Conservation (phyloP, 2,888 invertebrate genomes). For the Oxycera nigricornis region DNA sequence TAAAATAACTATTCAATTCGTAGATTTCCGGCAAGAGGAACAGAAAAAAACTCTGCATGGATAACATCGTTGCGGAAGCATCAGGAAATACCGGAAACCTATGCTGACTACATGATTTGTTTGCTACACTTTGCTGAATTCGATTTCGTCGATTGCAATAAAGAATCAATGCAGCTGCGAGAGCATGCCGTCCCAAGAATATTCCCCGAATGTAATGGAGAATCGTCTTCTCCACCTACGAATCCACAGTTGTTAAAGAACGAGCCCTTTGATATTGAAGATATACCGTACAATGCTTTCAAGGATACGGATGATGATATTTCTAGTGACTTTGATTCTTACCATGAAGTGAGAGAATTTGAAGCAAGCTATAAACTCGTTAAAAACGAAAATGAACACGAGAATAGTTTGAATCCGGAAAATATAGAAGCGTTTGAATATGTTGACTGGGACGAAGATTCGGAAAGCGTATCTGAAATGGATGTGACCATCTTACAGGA, state of each 20-base stretch:
- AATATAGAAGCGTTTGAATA: neutral
- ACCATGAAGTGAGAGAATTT: too few relatives aligned
- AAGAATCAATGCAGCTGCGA: neutral
- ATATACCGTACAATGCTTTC: neutral
- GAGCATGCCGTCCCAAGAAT: neutral
- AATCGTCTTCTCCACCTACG: neutral
- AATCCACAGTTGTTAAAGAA: neutral
- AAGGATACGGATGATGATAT: neutral
- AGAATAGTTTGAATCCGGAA: neutral
- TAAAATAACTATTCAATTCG: neutral
- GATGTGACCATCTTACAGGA: neutral
- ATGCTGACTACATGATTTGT: neutral
- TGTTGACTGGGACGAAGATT: neutral
- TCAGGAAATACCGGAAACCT: neutral
- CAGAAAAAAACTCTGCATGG: neutral
- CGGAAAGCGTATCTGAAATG: constrained; percentile 14
- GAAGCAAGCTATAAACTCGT: neutral
- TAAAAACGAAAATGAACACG: neutral
- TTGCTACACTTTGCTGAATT: neutral
- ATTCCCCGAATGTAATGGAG: neutral
- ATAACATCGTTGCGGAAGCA: neutral
- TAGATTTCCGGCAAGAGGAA: constrained; percentile 2
- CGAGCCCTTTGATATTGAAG: neutral
- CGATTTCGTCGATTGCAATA: neutral
- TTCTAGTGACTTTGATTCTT: neutral